Conservation (phyloP, 2,113 vertebrate genomes). For the Cebus imitator region DNA sequence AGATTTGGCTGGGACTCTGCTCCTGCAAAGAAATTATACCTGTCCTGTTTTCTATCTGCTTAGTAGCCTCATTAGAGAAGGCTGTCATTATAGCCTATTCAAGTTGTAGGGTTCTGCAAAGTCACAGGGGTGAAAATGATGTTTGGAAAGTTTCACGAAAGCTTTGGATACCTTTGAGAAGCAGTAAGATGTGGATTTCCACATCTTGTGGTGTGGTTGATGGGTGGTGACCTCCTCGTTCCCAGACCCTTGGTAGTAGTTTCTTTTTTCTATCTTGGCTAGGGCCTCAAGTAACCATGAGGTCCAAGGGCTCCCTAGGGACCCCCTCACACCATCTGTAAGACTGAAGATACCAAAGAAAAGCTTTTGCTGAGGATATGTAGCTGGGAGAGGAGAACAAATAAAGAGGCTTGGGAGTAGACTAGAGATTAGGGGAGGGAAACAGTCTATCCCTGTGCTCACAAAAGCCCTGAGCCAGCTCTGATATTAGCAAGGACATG, state of each 20-base stretch:
- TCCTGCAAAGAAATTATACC: neutral
- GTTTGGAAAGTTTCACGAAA: neutral
- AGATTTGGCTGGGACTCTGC: neutral
- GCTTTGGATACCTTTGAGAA: neutral
- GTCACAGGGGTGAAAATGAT: neutral
- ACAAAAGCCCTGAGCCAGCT: neutral
- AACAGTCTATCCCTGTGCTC: neutral
- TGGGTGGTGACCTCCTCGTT: neutral
- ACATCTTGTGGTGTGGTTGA: no score
- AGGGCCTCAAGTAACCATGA: neutral
- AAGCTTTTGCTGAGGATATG: neutral
- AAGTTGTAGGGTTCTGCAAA: neutral
- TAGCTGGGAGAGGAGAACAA: neutral
- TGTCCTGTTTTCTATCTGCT: neutral
- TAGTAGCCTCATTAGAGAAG: neutral
- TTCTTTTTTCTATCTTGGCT: neutral
- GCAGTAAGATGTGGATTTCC: neutral
- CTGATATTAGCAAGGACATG: neutral
- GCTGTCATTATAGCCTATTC: neutral
- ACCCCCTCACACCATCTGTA: neutral
- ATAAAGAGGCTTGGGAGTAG: no score
- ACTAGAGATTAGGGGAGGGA: neutral
- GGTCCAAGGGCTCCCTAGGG: neutral
- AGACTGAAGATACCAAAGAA: neutral
- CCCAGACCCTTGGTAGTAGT: accelerated